phyloP scores from a whole-genome alignment of 2,797 vertebrate genomes.

The Etheostoma nigrum region DNA sequence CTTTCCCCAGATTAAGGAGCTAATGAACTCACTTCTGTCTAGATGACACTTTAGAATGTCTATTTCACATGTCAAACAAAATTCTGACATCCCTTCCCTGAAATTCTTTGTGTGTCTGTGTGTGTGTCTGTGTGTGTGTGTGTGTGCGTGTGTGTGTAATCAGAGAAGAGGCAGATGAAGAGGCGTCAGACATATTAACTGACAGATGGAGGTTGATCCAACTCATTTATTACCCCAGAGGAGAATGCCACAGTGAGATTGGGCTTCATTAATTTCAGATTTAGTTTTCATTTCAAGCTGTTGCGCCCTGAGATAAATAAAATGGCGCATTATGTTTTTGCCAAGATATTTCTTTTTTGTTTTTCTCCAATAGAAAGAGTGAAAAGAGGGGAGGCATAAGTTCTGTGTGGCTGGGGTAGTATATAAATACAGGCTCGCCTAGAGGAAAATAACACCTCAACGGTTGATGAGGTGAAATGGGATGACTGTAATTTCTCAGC shows the following conservation, averaged over 20 bases:
- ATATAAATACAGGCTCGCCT: constrained; percentile 86
- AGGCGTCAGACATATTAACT: constrained; percentile 99
- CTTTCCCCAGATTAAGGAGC: constrained; percentile 31
- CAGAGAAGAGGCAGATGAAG: constrained; percentile 90
- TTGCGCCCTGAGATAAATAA: constrained; percentile 99
- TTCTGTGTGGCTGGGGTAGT: constrained; percentile 85
- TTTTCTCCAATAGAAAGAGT: constrained; percentile 90
- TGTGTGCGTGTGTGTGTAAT: constrained; percentile 68
- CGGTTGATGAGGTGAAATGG: constrained; percentile 87
- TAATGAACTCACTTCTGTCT: constrained; percentile 51
- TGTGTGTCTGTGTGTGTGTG: constrained; percentile 7
- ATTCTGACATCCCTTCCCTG: constrained; percentile 61
- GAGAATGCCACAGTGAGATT: constrained; percentile 99
- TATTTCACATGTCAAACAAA: constrained; percentile 56
- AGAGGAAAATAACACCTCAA: constrained; percentile 87
- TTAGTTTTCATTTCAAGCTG: constrained; percentile 99
- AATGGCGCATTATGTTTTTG: constrained; percentile 99
- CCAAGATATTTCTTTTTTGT: constrained; percentile 94
- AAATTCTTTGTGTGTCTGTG: constrained; percentile 48
- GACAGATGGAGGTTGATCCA: constrained; percentile 99
- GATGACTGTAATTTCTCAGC: constrained; percentile 87
- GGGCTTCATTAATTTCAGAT: constrained; percentile 99
- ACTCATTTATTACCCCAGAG: constrained; percentile 99
- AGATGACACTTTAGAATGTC: constrained; percentile 48
- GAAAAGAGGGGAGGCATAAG: constrained; percentile 83